These are phyloP conservation scores for Sebastes miniatus DNA, from an alignment of 2,797 vertebrate species.

Conservation along the genomic window DNA sequence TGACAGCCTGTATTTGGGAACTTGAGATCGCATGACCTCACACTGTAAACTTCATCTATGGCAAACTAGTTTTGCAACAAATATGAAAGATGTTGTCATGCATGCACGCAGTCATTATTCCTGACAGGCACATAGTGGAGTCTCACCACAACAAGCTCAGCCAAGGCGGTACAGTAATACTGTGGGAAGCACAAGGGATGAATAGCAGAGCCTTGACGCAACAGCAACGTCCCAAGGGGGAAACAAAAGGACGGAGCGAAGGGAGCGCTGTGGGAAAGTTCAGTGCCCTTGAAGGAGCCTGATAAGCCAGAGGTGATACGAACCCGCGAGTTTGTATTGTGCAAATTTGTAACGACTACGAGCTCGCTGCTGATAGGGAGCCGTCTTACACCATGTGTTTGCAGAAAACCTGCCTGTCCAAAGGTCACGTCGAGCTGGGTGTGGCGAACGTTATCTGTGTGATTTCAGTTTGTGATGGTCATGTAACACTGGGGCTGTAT, in stretches of 20 bases:
- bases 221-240: slow-evolving; percentile 46
- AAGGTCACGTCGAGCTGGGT: slow-evolving; percentile 61
- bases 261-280: slow-evolving; percentile 74
- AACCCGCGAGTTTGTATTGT: slow-evolving; percentile 65
- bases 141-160: slow-evolving; percentile 32
- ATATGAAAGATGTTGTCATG: slow-evolving; percentile 42
- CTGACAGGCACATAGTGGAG: slow-evolving; percentile 28
- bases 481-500: slow-evolving; percentile 6
- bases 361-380: slow-evolving; percentile 45
- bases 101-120: slow-evolving; percentile 36
- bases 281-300: slow-evolving; percentile 70
- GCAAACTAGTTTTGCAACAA: slow-evolving; percentile 65
- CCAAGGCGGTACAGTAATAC: slow-evolving; percentile 22
- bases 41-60: slow-evolving; percentile 16
- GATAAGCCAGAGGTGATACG: slow-evolving; percentile 72
- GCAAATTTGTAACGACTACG: slow-evolving; percentile 69
- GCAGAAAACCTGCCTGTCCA: slow-evolving; percentile 50
- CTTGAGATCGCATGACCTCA: slow-evolving; percentile 14
- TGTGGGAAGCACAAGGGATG: slow-evolving; percentile 63
- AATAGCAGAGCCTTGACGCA: slow-evolving; percentile 53
- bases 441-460: slow-evolving; percentile 49
- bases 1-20: slow-evolving; percentile 6
- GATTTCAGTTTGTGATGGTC: slow-evolving; percentile 45
- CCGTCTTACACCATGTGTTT: slow-evolving; percentile 54
- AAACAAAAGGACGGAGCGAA: slow-evolving; percentile 17